Conservation (phyloP, 2,797 vertebrate species). For the Coluber constrictor region DNA sequence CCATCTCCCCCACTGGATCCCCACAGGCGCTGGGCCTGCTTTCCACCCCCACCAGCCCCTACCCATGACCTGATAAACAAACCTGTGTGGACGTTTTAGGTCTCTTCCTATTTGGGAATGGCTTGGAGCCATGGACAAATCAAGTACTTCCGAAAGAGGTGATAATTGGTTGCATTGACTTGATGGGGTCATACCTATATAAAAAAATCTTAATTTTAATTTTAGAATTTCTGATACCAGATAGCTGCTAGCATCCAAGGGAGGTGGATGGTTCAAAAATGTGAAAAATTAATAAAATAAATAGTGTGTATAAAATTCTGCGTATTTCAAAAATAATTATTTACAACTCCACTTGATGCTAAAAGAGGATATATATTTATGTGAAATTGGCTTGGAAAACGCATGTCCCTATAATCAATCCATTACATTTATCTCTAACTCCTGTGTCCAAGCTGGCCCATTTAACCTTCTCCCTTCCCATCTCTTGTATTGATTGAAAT, state of each 20-base stretch:
- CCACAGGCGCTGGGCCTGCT: neutral
- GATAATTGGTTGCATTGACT: constrained; percentile 54
- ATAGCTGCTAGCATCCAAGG: neutral
- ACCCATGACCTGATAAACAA: constrained; percentile 19
- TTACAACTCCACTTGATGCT: neutral
- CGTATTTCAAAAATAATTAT: neutral
- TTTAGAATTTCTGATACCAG: neutral
- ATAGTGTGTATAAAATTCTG: neutral
- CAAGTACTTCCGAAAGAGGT: constrained; percentile 44
- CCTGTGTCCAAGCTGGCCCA: neutral
- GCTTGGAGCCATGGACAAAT: constrained; percentile 59
- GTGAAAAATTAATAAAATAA: neutral
- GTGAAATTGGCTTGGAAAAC: neutral
- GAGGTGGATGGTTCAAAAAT: neutral
- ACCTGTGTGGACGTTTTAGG: constrained; percentile 63
- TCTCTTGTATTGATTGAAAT: neutral
- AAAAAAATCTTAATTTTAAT: neutral
- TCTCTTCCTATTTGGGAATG: constrained; percentile 74
- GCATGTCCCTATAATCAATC: neutral
- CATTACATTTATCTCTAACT: neutral
- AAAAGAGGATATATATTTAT: neutral
- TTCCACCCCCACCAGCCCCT: neutral
- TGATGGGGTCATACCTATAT: constrained; percentile 73
- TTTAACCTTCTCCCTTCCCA: neutral
- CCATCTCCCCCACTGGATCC: neutral